phyloP scores from a whole-genome alignment of 2,888 invertebrate genomes.

The Byasa hedistus region DNA sequence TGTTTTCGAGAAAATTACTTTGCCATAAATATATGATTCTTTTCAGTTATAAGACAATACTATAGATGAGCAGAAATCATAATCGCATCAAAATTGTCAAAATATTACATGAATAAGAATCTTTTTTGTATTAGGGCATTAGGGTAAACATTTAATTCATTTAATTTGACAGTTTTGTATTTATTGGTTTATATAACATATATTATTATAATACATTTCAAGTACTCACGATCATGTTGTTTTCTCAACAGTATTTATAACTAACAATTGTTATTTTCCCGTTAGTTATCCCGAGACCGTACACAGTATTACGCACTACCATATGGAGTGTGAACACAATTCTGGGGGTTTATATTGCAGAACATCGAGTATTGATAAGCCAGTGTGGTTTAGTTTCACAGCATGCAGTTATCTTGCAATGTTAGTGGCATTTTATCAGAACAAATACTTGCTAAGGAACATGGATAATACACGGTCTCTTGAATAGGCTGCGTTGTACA shows the following conservation, averaged over 20 bases:
- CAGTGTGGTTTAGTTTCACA: slow-evolving; percentile 20
- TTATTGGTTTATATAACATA: background rate
- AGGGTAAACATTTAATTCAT: too few relatives aligned
- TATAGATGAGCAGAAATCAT: too few relatives aligned
- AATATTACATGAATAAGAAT: too few relatives aligned
- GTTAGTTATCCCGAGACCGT: background rate
- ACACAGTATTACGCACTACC: background rate
- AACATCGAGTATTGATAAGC: slow-evolving; percentile 28
- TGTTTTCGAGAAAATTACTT: too few relatives aligned
- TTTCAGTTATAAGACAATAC: too few relatives aligned
- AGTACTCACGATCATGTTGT: slow-evolving; percentile 20
- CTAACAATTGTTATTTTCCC: background rate
- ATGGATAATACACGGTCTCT: background rate
- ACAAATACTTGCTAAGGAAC: background rate
- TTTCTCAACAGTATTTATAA: background rate
- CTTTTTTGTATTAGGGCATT: too few relatives aligned
- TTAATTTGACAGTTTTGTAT: too few relatives aligned
- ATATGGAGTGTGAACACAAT: slow-evolving; percentile 14
- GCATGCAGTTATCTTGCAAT: slow-evolving; percentile 33
- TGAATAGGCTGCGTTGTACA: background rate
- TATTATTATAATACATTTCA: background rate
- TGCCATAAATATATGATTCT: too few relatives aligned
- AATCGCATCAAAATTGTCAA: too few relatives aligned
- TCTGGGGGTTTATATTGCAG: slow-evolving; percentile 26
- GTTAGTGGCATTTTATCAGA: slow-evolving; percentile 4